Conservation (phyloP, 2,113 vertebrate genomes). For the Oxyura jamaicensis region DNA sequence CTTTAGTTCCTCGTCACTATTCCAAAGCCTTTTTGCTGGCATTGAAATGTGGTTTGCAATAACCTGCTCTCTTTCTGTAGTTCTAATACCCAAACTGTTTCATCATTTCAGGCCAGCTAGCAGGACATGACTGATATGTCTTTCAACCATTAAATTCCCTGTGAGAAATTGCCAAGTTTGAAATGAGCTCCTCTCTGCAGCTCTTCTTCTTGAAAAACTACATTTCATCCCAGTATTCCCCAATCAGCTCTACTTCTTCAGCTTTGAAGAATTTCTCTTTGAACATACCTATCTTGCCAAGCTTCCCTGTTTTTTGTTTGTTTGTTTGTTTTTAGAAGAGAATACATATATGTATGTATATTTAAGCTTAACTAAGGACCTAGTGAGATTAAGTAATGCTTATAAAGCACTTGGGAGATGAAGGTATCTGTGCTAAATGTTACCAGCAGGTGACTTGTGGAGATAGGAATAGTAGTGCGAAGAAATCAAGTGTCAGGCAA, state of each 20-base stretch:
- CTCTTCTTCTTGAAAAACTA: background rate
- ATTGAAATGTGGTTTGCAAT: background rate
- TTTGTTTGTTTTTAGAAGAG: too few species aligned
- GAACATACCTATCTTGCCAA: background rate
- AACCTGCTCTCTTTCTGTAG: background rate
- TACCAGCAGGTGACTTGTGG: background rate
- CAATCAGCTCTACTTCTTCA: background rate
- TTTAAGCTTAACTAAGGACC: background rate
- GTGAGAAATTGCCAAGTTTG: background rate
- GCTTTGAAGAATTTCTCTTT: background rate
- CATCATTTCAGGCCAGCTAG: background rate
- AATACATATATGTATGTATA: background rate
- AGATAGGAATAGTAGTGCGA: background rate
- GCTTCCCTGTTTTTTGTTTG: background rate
- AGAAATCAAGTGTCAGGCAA: background rate
- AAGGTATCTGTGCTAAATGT: background rate
- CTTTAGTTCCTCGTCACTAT: background rate
- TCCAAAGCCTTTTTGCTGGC: constrained; percentile 1
- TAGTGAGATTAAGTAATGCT: background rate
- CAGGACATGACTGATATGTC: background rate
- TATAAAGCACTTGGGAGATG: background rate
- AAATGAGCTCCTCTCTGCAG: background rate
- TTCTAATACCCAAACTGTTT: background rate
- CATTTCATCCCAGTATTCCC: background rate
- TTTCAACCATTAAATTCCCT: background rate